Percentiles rank a stretch among this genome's conserved stretches.
phyloP scores from a whole-genome alignment of 2,113 vertebrate genomes.

The Anarhynchus alexandrinus region DNA sequence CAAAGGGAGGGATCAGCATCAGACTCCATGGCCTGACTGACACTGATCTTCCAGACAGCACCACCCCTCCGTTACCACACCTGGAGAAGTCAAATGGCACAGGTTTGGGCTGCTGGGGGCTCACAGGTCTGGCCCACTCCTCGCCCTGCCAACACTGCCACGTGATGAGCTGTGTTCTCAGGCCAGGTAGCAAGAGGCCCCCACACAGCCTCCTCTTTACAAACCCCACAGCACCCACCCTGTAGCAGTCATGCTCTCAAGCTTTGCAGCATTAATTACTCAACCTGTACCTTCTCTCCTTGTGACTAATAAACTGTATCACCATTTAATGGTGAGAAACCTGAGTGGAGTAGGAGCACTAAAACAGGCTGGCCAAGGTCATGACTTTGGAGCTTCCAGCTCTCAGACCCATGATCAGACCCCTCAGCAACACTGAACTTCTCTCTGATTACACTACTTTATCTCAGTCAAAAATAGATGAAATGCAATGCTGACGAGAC shows the following conservation, averaged over 20 bases:
- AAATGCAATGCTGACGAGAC: background rate
- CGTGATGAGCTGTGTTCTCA: background rate
- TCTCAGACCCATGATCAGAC: background rate
- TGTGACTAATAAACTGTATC: background rate
- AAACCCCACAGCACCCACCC: background rate
- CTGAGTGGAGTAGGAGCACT: background rate
- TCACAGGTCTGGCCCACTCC: background rate
- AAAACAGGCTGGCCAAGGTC: background rate
- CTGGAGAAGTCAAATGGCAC: background rate
- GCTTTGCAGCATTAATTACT: background rate
- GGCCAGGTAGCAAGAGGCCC: background rate
- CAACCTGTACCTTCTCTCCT: background rate
- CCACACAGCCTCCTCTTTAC: background rate
- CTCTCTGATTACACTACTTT: background rate
- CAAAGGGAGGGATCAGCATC: background rate
- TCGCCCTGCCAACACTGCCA: background rate
- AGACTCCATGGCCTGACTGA: background rate
- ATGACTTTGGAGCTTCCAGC: background rate
- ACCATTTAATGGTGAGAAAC: background rate
- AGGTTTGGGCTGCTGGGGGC: background rate
- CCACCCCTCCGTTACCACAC: background rate
- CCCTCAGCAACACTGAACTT: background rate
- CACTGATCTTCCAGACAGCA: background rate
- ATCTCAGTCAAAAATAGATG: conserved; percentile 18
- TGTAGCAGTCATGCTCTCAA: background rate